Percentiles rank a stretch among this genome's conserved stretches.
phyloP scores from a whole-genome alignment of 2,797 vertebrate genomes.

The Forpus xanthops region DNA sequence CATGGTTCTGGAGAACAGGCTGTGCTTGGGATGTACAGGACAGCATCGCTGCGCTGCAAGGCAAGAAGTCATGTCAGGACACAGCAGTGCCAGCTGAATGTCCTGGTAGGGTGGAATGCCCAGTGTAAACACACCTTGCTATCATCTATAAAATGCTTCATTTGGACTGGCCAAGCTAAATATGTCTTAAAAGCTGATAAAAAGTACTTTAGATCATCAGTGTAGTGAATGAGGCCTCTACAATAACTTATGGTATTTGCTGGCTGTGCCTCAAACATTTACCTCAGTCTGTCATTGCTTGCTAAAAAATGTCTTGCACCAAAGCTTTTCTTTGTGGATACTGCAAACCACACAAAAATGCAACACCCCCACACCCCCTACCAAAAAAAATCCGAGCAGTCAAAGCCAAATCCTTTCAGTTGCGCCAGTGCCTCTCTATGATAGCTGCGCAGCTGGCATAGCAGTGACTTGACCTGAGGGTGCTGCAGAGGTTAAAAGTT shows the following conservation, averaged over 20 bases:
- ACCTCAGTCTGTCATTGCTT: not conserved
- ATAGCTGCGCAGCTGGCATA: not conserved
- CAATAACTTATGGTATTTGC: not conserved
- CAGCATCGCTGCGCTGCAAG: fast-evolving
- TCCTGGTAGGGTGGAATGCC: not conserved
- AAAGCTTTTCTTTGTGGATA: not conserved
- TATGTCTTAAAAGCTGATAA: not conserved
- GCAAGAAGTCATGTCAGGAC: not conserved
- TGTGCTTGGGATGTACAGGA: not conserved
- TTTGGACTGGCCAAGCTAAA: not conserved
- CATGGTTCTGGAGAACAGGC: not conserved
- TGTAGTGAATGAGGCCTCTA: not conserved
- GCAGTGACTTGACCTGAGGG: not conserved
- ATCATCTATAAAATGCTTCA: not conserved
- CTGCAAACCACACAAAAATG: not conserved
- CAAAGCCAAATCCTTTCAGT: not conserved
- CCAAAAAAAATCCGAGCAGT: not conserved
- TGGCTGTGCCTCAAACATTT: not conserved
- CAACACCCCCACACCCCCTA: fast-evolving
- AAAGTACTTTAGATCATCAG: not conserved
- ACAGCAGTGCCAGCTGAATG: not conserved
- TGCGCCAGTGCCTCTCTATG: not conserved
- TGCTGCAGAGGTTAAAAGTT: not conserved
- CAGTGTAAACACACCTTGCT: not conserved
- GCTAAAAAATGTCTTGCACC: not conserved